Conservation (phyloP, 2,888 invertebrate genomes). For the Melanostoma scalare region DNA sequence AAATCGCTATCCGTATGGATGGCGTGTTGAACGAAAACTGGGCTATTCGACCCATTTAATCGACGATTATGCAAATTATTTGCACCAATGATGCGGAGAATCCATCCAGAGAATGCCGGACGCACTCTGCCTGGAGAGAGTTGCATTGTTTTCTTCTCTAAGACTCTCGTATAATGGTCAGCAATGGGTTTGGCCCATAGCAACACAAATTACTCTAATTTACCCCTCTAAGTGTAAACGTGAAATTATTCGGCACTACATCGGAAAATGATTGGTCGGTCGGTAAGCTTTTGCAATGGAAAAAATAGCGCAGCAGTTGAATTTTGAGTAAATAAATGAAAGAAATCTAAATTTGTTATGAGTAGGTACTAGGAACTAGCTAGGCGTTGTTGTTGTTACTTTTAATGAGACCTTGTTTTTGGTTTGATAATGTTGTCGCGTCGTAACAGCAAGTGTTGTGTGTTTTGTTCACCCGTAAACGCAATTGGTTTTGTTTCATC, state of each 20-base stretch:
- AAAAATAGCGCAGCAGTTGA: too few relatives aligned
- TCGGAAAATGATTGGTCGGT: background rate
- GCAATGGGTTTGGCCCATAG: slow-evolving; percentile 59
- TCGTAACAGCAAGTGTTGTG: too few relatives aligned
- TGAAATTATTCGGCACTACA: slow-evolving; percentile 55
- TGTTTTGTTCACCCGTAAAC: too few relatives aligned
- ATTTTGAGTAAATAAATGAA: too few relatives aligned
- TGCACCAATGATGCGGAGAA: slow-evolving; percentile 67
- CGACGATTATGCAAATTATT: slow-evolving; percentile 72
- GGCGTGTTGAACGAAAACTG: slow-evolving; percentile 55
- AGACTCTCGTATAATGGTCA: slow-evolving; percentile 68
- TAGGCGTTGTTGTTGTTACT: too few relatives aligned
- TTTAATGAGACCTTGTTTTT: too few relatives aligned
- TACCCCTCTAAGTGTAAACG: slow-evolving; percentile 71
- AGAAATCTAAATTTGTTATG: too few relatives aligned
- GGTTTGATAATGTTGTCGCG: too few relatives aligned
- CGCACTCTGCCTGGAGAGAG: slow-evolving; percentile 53
- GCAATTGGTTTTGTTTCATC: too few relatives aligned
- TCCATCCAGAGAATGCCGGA: slow-evolving; percentile 47
- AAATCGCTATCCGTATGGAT: slow-evolving; percentile 10
- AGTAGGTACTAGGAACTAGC: too few relatives aligned
- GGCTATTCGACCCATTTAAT: slow-evolving; percentile 70
- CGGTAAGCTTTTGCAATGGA: too few relatives aligned
- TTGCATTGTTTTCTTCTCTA: background rate
- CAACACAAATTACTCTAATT: slow-evolving; percentile 68